phyloP scores from a whole-genome alignment of 2,888 invertebrate species.

The Tolmerus cingulatus region DNA sequence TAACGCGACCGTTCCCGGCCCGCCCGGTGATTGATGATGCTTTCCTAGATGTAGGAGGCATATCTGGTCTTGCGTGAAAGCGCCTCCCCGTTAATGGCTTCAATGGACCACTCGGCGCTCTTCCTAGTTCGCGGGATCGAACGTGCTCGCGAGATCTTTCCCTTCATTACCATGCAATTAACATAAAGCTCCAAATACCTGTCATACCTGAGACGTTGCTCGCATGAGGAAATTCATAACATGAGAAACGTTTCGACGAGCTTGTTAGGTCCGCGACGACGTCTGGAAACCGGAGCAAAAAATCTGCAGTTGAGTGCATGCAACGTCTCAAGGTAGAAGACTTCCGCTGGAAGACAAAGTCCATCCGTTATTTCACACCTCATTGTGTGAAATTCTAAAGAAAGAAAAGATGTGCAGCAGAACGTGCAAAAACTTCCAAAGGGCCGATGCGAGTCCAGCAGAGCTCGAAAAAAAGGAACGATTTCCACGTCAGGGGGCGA shows the following conservation, averaged over 20 bases:
- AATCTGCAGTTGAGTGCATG: slow-evolving; percentile 39
- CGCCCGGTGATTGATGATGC: slow-evolving; percentile 32
- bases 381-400: slow-evolving; percentile 49
- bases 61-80: slow-evolving; percentile 39
- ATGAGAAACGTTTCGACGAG: slow-evolving; percentile 13
- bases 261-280: not conserved
- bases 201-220: not conserved
- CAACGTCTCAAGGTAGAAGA: slow-evolving; percentile 41
- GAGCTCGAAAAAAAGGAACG: not conserved
- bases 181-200: slow-evolving; percentile 37
- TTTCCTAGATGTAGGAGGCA: slow-evolving; percentile 29
- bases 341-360: slow-evolving; percentile 49
- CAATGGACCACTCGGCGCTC: not conserved
- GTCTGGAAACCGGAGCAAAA: slow-evolving; percentile 3
- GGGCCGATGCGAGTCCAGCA: not conserved
- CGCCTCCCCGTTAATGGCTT: not conserved
- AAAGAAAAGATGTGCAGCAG: slow-evolving; percentile 15
- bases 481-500: not conserved
- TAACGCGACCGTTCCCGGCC: not conserved
- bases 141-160: slow-evolving; percentile 13
- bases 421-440: slow-evolving; percentile 20
- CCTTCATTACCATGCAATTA: slow-evolving; percentile 39
- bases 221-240: slow-evolving; percentile 26
- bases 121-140: not conserved
- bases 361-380: slow-evolving; percentile 50